phyloP scores from a whole-genome alignment of 2,797 vertebrate genomes.

The Buphagus erythrorhynchus region DNA sequence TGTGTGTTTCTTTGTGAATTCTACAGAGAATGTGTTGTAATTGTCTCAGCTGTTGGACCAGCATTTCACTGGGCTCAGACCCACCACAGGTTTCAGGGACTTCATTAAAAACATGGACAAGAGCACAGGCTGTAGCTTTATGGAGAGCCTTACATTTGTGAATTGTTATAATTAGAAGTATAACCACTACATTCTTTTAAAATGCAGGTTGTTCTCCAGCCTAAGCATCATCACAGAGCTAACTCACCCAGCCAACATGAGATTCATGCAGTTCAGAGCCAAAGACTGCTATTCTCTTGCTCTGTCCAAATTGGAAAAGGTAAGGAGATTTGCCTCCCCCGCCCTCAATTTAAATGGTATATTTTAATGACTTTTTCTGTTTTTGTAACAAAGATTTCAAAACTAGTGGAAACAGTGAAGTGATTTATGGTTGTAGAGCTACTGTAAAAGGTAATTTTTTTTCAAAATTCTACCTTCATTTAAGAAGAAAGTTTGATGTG shows the following conservation, averaged over 20 bases:
- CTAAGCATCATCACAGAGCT: constrained; percentile 98
- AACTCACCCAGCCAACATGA: constrained; percentile 97
- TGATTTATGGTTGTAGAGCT: not conserved
- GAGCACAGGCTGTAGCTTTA: not conserved
- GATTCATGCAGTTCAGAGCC: constrained; percentile 98
- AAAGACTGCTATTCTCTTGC: constrained; percentile 98
- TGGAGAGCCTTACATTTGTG: not conserved
- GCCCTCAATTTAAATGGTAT: not conserved
- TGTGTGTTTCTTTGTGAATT: not conserved
- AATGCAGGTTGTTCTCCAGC: constrained; percentile 91
- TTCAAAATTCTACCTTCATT: not conserved
- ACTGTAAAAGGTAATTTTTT: fast-evolving
- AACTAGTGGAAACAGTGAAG: not conserved
- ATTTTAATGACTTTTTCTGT: not conserved
- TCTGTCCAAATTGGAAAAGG: constrained; percentile 96
- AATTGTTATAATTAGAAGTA: not conserved
- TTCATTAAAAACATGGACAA: not conserved
- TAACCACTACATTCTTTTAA: constrained; percentile 40
- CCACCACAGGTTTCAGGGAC: not conserved
- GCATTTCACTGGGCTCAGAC: not conserved
- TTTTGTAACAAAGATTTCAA: not conserved
- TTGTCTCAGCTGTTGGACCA: not conserved
- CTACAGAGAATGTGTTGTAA: not conserved
- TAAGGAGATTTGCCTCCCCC: constrained; percentile 55
- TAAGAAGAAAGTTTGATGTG: not conserved